Base-by-base conservation (phyloP, 1,140 invertebrate genomes). In the Asbolus verrucosus region DNA sequence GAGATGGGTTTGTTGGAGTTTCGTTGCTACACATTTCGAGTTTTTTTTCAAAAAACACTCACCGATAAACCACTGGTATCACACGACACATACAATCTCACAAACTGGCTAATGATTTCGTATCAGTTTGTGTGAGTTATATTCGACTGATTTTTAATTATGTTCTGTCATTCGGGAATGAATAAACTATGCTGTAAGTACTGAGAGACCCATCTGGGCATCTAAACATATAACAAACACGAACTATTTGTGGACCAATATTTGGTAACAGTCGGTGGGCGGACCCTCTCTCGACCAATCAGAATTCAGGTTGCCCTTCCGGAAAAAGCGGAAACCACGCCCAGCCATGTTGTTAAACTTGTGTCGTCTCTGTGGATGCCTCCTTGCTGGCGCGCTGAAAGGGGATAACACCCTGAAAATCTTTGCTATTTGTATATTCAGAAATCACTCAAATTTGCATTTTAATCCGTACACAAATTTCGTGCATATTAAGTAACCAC, bases 1-100 rank as follows among this genome's bases (percentile, higher is more conserved):
- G 79, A 30, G 68, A 67, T 21, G 77, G 72, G 70, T 74, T 82
- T 63, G 73, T 70, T 59, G 79, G 77, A 60, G 77, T 80, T 72
- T 82, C 80, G 77, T 83, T 83, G 72, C 81, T 83, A 70, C 82
- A 83, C 82, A 83, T 83, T 63, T 71, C 38, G n/a, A n/a, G n/a
- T n/a, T n/a, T n/a, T n/a, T n/a, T n/a, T n/a, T n/a, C n/a, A n/a
- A n/a, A n/a, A n/a, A n/a, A n/a, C n/a, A n/a, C n/a, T n/a, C n/a
- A n/a, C n/a, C n/a, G n/a, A n/a, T n/a, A n/a, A 16, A 41, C 38
- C 38, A 14, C 38, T 38, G 38, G n/a, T 16, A 36, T 19, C 18
- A 65, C 39, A 70, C 15, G 18, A 65, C 63, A 54, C 50, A 65
- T 21, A 27, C 16, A 5, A 65, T n/a, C 15, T 15, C 54, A 73